Evolutionary conservation across 2,797 vertebrate genomes (phyloP).

Genomic region (Lophotriccus pileatus): DNA sequence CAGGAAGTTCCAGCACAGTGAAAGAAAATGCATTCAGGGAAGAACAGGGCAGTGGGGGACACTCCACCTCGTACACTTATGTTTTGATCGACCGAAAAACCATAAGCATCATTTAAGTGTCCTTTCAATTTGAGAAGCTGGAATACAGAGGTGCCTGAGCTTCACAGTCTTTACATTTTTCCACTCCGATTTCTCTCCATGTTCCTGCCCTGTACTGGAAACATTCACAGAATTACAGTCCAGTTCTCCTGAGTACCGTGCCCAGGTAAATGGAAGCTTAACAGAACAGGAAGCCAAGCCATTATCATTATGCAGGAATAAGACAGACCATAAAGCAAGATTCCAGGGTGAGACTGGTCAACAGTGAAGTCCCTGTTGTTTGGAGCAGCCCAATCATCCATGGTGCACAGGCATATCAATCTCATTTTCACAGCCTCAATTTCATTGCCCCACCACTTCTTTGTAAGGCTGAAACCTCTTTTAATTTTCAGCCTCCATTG

Average conservation of each 20-base stretch:
- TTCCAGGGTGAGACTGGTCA: not conserved
- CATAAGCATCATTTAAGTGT: not conserved
- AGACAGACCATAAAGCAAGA: not conserved
- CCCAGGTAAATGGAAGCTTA: not conserved
- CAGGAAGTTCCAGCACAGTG: not conserved
- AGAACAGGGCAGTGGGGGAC: not conserved
- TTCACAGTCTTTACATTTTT: not conserved
- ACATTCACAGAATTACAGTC: not conserved
- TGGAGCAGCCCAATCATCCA: not conserved
- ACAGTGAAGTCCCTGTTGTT: not conserved
- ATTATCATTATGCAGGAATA: not conserved
- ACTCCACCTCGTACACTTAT: rapidly evolving
- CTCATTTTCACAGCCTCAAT: not conserved
- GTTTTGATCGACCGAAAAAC: not conserved
- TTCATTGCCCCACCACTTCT: not conserved
- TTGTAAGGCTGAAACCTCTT: not conserved
- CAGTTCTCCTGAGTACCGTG: not conserved
- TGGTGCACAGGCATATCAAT: not conserved
- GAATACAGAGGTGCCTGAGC: not conserved
- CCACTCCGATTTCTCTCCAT: not conserved
- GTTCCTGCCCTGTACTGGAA: not conserved
- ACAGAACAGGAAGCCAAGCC: not conserved
- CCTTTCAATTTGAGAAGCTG: not conserved
- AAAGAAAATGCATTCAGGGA: not conserved
- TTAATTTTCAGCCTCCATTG: not conserved